Conservation (phyloP, 2,797 vertebrate species). For the Hirundo rustica region DNA sequence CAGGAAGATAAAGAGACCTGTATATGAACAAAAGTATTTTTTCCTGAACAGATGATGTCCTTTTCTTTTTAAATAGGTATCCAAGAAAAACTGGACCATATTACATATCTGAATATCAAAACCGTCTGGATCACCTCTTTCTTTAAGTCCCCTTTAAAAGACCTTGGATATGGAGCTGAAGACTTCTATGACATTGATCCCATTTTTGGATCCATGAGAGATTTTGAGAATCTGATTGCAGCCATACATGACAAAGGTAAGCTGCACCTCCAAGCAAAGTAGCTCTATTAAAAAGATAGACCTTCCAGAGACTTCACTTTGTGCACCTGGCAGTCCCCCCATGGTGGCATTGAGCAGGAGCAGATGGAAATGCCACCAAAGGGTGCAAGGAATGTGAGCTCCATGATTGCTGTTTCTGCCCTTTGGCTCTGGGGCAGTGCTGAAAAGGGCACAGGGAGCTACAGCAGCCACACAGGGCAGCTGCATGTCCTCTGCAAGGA, state of each 20-base stretch:
- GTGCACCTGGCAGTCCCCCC: background rate
- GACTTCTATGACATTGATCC: constrained; percentile 90
- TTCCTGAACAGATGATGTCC: background rate
- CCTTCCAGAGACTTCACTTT: background rate
- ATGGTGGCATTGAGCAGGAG: background rate
- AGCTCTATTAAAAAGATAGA: background rate
- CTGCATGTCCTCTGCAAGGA: background rate
- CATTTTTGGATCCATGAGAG: constrained; percentile 91
- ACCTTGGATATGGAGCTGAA: constrained; percentile 89
- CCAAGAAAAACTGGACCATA: constrained; percentile 86
- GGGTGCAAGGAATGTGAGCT: fast-evolving
- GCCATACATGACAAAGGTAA: constrained; percentile 89
- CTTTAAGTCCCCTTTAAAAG: constrained; percentile 90
- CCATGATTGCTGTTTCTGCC: fast-evolving
- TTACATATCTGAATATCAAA: constrained; percentile 87
- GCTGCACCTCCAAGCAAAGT: background rate
- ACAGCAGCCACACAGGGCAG: fast-evolving
- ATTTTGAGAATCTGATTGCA: constrained; percentile 89
- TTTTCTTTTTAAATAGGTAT: constrained; percentile 81
- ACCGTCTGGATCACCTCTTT: constrained; percentile 92
- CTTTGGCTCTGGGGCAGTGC: background rate
- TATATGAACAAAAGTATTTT: background rate
- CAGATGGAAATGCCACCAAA: background rate
- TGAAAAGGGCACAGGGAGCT: background rate
- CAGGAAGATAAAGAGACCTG: background rate